These are phyloP conservation scores for Peromyscus maniculatus DNA, from an alignment of 2,113 vertebrate genomes.

Conservation along the genomic window DNA sequence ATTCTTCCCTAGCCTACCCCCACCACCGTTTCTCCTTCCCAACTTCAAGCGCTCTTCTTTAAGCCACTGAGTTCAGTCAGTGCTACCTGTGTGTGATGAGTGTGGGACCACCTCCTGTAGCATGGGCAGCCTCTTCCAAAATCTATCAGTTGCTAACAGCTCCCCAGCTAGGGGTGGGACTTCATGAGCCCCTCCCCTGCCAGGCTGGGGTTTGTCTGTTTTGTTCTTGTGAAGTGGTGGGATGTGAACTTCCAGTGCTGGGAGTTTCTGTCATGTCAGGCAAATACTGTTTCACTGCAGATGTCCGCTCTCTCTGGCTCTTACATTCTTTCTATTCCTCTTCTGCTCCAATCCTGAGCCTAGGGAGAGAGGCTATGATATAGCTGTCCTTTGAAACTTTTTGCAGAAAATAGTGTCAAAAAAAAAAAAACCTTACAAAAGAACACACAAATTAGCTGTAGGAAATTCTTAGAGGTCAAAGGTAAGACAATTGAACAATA, in stretches of 20 bases:
- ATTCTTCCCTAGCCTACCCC: too few species aligned
- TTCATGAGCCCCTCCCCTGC: neutral
- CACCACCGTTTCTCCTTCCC: neutral
- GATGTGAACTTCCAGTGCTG: fast-evolving
- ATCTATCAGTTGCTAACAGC: neutral
- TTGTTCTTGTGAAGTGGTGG: too few species aligned
- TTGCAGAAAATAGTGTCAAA: neutral
- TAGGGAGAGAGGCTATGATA: too few species aligned
- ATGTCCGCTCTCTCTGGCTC: neutral
- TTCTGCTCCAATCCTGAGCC: neutral
- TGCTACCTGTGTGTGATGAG: neutral
- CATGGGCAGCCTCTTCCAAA: neutral
- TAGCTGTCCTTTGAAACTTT: neutral
- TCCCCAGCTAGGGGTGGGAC: neutral
- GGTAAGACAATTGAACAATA: neutral
- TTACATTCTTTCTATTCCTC: neutral
- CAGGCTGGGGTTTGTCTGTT: neutral
- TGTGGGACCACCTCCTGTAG: neutral
- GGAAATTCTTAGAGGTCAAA: neutral
- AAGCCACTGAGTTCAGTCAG: neutral
- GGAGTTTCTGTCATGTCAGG: neutral
- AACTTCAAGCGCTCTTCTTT: neutral
- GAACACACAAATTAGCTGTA: neutral
- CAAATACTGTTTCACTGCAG: neutral
- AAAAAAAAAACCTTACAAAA: neutral